Evolutionary conservation across 2,888 invertebrate species (phyloP).

Genomic region (Cataglyphis rosenhaueri): DNA sequence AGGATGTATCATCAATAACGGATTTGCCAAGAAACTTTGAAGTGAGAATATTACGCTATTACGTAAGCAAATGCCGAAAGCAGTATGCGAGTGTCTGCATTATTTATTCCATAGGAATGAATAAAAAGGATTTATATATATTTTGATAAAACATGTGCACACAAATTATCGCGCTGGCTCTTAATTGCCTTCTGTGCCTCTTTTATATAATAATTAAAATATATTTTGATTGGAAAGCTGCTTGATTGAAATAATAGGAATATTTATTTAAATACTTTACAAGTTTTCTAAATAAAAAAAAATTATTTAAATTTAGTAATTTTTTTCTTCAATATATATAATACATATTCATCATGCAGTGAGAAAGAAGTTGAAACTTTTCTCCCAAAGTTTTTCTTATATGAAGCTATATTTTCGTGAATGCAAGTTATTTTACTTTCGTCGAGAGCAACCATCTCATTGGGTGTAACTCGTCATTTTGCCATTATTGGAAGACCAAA

Average conservation of each 20-base stretch:
- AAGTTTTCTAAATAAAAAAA: too few species aligned
- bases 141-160: too few species aligned
- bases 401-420: not conserved
- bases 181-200: too few species aligned
- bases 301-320: too few species aligned
- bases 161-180: too few species aligned
- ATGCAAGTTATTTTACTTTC: not conserved
- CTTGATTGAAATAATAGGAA: too few species aligned
- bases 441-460: conserved; percentile 1
- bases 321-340: not conserved
- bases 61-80: conserved; percentile 26
- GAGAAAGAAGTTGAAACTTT: too few species aligned
- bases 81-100: conserved; percentile 1
- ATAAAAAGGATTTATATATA: conserved; percentile 23
- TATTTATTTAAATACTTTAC: too few species aligned
- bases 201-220: too few species aligned
- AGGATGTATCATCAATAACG: conserved; percentile 10
- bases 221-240: too few species aligned
- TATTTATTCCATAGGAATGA: not conserved
- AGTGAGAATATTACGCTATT: conserved; percentile 31
- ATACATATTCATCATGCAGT: not conserved
- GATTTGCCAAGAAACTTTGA: not conserved
- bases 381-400: not conserved
- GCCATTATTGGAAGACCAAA: conserved; percentile 22
- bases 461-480: not conserved